Percentiles rank a stretch among this genome's conserved stretches.
phyloP scores from a whole-genome alignment of 2,113 vertebrate genomes.

The Pteruthius melanotis region DNA sequence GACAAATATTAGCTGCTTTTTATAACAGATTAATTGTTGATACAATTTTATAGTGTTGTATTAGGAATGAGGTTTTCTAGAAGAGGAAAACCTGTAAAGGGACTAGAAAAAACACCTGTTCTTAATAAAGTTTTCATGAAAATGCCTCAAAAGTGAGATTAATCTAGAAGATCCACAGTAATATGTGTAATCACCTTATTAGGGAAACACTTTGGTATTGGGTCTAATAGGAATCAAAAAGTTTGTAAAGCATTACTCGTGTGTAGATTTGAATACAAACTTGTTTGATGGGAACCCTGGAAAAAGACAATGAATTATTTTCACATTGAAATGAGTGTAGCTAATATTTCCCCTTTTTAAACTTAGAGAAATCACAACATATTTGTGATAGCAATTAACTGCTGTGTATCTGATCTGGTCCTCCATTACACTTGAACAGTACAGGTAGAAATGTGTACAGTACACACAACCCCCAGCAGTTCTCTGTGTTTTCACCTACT shows the following conservation, averaged over 20 bases:
- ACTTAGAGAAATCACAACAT: not conserved
- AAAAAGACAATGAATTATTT: not conserved
- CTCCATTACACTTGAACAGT: not conserved
- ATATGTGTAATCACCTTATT: not conserved
- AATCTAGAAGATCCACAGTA: not conserved
- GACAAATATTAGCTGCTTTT: not conserved
- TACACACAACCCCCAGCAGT: not conserved
- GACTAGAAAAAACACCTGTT: not conserved
- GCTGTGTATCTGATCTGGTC: not conserved
- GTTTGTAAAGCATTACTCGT: not conserved
- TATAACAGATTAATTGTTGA: not conserved
- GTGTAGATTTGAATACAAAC: not conserved
- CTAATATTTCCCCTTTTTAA: not conserved
- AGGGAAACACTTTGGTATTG: not conserved
- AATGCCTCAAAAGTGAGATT: not conserved
- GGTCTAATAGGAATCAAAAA: not conserved
- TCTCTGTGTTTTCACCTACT: not conserved
- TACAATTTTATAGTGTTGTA: not conserved
- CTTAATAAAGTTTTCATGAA: not conserved
- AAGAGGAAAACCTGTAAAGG: not conserved
- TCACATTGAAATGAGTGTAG: not conserved
- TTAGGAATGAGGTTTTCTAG: not conserved
- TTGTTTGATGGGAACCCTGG: not conserved
- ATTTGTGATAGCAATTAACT: not conserved
- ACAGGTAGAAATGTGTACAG: not conserved